phyloP scores from a whole-genome alignment of 2,888 invertebrate genomes.

The Lasius fuliginosus region DNA sequence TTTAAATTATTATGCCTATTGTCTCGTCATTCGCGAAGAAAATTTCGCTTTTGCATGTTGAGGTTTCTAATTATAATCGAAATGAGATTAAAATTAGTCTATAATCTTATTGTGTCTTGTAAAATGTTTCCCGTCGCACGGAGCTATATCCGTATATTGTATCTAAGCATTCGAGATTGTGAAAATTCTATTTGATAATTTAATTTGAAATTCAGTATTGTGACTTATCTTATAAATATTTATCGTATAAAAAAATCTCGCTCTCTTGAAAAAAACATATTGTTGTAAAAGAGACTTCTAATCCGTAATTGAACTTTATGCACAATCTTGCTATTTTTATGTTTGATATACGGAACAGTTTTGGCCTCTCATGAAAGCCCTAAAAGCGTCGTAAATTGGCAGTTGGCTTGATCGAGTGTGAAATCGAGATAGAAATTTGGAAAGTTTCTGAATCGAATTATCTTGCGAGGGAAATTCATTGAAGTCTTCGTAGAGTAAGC shows the following conservation, averaged over 20 bases:
- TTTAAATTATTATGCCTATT: conserved; percentile 40
- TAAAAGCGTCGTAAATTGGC: conserved; percentile 13
- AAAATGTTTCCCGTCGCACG: conserved; percentile 17
- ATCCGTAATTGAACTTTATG: not conserved
- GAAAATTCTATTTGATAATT: conserved; percentile 4
- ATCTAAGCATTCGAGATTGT: not conserved
- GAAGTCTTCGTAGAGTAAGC: conserved; percentile 22
- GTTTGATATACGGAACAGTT: not conserved
- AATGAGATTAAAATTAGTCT: not conserved
- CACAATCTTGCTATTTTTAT: not conserved
- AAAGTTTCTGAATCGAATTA: conserved; percentile 65
- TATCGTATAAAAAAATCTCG: not conserved
- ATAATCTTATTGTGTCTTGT: not conserved
- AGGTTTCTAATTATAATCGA: not conserved
- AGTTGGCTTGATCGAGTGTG: conserved; percentile 24
- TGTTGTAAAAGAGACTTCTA: not conserved
- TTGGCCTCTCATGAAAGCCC: conserved; percentile 5
- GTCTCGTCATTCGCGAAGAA: conserved; percentile 7
- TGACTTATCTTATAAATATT: not conserved
- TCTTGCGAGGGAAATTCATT: conserved; percentile 51
- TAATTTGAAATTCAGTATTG: not conserved
- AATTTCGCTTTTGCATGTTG: conserved; percentile 4
- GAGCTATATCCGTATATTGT: not conserved
- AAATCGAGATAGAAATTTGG: conserved; percentile 40
- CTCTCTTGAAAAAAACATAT: not conserved